Percentiles rank a stretch among this genome's conserved stretches.
Evolutionary conservation across 2,113 vertebrate species (phyloP).

Genomic region (Heteronetta atricapilla): DNA sequence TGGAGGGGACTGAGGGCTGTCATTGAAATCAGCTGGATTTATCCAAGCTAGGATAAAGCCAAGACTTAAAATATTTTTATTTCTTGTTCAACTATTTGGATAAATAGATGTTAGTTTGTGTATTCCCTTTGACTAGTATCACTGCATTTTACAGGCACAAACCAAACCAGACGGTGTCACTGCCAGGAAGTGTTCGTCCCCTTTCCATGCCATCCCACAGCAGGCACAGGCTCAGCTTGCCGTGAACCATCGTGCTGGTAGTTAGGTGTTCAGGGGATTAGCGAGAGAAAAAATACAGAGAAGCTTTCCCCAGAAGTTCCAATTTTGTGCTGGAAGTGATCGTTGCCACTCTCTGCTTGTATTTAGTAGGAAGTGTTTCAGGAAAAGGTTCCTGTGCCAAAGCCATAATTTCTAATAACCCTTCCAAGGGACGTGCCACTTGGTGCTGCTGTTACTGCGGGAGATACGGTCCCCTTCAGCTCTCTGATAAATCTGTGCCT

Average conservation of each 20-base stretch:
- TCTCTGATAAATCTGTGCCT: neutral
- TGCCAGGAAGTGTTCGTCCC: neutral
- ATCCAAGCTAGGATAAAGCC: neutral
- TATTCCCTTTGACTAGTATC: neutral
- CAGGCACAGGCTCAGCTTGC: neutral
- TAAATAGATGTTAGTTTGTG: neutral
- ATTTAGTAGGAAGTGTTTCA: neutral
- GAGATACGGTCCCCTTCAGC: neutral
- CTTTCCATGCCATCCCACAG: neutral
- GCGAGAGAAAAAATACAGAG: neutral
- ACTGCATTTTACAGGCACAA: neutral
- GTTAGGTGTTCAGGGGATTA: neutral
- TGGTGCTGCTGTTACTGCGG: neutral
- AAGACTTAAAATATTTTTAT: neutral
- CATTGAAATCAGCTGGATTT: neutral
- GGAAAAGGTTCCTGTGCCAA: neutral
- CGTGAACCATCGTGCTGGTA: neutral
- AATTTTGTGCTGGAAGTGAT: neutral
- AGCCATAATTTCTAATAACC: rapidly evolving
- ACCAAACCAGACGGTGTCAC: neutral
- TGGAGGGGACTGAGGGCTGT: neutral
- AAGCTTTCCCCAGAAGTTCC: neutral
- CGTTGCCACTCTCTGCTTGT: neutral
- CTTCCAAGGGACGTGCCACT: neutral
- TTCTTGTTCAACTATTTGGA: neutral